A percentile compares a stretch with the other conserved stretches of the same genome.
phyloP scores from a whole-genome alignment of 2,113 vertebrate genomes.

The Ptyas mucosa region DNA sequence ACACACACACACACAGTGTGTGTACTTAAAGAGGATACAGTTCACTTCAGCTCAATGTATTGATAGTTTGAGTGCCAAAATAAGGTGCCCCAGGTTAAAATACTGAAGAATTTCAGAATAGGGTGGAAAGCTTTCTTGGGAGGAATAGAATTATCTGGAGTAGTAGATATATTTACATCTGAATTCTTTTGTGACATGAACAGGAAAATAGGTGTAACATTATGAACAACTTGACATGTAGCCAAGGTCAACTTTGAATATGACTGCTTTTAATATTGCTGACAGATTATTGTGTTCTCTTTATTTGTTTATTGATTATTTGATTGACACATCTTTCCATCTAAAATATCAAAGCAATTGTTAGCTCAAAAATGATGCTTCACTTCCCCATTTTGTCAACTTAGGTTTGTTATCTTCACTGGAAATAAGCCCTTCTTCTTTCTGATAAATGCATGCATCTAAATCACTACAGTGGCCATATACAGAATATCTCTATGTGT shows the following conservation, averaged over 20 bases:
- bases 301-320: background rate
- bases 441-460: background rate
- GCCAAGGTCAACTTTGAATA: background rate
- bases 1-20: too few species aligned
- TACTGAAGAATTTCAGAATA: background rate
- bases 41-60: background rate
- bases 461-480: background rate
- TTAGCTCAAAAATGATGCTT: background rate
- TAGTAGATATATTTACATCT: background rate
- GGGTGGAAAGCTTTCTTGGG: background rate
- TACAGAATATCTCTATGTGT: background rate
- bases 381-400: background rate
- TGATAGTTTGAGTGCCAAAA: too few species aligned
- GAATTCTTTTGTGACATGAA: background rate
- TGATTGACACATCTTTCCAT: background rate
- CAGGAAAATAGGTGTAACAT: background rate
- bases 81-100: background rate
- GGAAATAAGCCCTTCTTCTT: background rate
- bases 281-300: background rate
- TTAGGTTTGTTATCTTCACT: background rate
- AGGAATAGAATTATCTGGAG: background rate
- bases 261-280: background rate
- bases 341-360: background rate
- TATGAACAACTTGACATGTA: background rate
- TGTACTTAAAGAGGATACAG: background rate